Base-by-base conservation (phyloP, 2,113 vertebrate species). In the Melanostigma gelatinosum region DNA sequence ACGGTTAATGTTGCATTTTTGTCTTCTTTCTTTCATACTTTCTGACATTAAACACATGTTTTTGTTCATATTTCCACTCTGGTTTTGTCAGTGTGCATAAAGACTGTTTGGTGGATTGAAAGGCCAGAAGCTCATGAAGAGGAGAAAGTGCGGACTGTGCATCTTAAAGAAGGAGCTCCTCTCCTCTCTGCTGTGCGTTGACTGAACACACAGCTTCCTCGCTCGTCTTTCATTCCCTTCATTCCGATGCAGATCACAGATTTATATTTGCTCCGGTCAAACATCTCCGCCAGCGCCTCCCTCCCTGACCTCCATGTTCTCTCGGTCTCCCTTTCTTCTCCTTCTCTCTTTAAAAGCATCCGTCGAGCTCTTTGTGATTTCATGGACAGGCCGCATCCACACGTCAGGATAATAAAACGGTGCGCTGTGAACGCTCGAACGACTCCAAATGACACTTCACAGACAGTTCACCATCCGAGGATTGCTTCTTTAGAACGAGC, bases 191-290 rank as follows among this genome's bases (percentile, higher is more conserved):
- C n/a, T n/a, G n/a, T n/a, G n/a, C 11, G 22, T 3, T 40, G 63
- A 87, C 16, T 85, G 81, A 76, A 83, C 79, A 66, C 60, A 38
- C 34, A 24, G n/a, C 52, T 8, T 40, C 38, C 38, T 1, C 38
- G 8, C 40, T 65, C 60, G 75, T 82, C 68, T 1, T 57, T 79
- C 76, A 65, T 24, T 58, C 8, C 5, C 79, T 86, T 64, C 65
- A 84, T 90, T 79, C 72, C 13, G 1, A 84, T 67, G 84, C 72
- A 77, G 72, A 87, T 79, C 83, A 79, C 75, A 87, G 57, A 16
- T 34, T 34, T 65, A 58, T 73, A 72, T 85, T 87, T 74, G 79
- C 62, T 54, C 32, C 6, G 34, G 63, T 86, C 72, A 57, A 55
- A 71, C 4, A n/a, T 57, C 68, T 65, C 63, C 6, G 48, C 66